Evolutionary conservation across 2,113 vertebrate genomes (phyloP), one percentile per base, ranked within the genome.

Genomic region (Paedocypris sp.): DNA sequence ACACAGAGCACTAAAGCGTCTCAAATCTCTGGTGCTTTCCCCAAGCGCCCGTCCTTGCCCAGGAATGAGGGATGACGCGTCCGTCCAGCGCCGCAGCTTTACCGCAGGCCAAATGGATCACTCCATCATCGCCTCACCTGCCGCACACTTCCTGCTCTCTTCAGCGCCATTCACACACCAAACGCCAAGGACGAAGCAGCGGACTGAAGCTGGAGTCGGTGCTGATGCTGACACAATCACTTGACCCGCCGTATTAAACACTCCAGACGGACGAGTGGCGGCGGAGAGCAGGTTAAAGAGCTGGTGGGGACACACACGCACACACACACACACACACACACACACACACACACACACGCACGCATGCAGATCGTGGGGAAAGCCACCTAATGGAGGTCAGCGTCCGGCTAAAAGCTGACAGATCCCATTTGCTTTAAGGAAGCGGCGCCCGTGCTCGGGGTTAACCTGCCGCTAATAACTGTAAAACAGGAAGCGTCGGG

Each of bases 51-150:
- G 66, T 68, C 73, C 71, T 76, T 71, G 71, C 71, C 75, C 70
- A 75, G n/a, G 73, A 82, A 86, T 84, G 83, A 88, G 78, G 83
- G 88, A 87, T 85, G 79, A 86, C 85, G 80, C 53, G 71, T 81
- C 76, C 80, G 82, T 74, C 81, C 75, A 78, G 82, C 85, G 78
- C 86, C 81, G 78, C 79, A 85, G 80, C n/a, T 86, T 88, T 82
- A 84, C 69, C 75, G 77, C 75, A 75, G 82, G 73, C 72, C 80
- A 83, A 86, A 83, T 81, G 73, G 87, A 88, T 88, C 83, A 87
- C 76, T 83, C 58, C 79, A 84, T 86, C 80, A 81, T 58, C 75
- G 11, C 33, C n/a, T n/a, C 77, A 83, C 83, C 88, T 83, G 66
- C 56, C 25, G n/a, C n/a, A n/a, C n/a, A n/a, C n/a, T n/a, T n/a